A percentile compares a stretch with the other conserved stretches of the same genome.
These are phyloP conservation scores for Dicerorhinus sumatrensis DNA, from an alignment of 2,113 vertebrate genomes.

Conservation along the genomic window DNA sequence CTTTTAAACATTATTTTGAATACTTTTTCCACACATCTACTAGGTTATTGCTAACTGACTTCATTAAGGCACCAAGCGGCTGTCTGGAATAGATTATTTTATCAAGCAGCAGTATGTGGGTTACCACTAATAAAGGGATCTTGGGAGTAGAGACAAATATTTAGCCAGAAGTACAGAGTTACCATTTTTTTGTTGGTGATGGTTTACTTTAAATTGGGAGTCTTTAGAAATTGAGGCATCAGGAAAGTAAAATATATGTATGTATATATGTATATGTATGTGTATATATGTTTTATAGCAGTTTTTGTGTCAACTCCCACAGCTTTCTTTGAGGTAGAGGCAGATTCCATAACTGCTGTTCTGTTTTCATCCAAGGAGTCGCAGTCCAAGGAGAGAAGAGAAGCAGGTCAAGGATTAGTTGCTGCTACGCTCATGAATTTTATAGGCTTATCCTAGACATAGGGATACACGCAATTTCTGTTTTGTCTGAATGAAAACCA, in stretches of 20 bases:
- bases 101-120: neutral
- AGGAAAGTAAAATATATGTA: neutral
- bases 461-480: neutral
- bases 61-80: neutral
- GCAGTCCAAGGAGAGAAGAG: neutral
- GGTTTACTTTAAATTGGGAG: neutral
- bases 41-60: constrained; percentile 28
- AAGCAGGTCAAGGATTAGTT: neutral
- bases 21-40: neutral
- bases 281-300: neutral
- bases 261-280: too few species aligned
- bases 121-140: neutral
- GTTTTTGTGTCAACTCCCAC: neutral
- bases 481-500: neutral
- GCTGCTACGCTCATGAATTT: neutral
- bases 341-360: neutral
- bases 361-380: neutral
- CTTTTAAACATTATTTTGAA: neutral
- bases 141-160: neutral
- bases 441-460: neutral
- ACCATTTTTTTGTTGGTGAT: neutral
- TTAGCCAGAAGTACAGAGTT: neutral
- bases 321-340: neutral
- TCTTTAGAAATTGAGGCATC: neutral
- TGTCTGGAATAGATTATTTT: neutral